These are phyloP conservation scores for Suillia variegata DNA, from an alignment of 2,888 invertebrate species.

Conservation along the genomic window DNA sequence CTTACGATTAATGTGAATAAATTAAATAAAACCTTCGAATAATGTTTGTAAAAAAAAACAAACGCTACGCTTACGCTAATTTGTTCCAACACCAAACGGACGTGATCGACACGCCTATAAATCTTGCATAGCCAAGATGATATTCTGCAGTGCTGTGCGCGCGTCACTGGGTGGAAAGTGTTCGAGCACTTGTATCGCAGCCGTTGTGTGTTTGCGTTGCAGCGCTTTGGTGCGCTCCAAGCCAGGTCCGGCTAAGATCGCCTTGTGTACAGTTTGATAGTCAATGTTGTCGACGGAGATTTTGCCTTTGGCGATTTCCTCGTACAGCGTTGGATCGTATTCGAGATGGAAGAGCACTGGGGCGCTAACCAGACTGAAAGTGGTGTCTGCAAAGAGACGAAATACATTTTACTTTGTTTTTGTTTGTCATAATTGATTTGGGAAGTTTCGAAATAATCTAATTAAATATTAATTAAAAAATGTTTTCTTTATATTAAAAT, in stretches of 20 bases:
- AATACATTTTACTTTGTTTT: neutral
- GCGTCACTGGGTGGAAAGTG: constrained; percentile 83
- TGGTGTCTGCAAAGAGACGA: constrained; percentile 43
- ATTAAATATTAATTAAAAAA: neutral
- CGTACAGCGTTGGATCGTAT: constrained; percentile 72
- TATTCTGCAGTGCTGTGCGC: constrained; percentile 82
- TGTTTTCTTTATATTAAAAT: too few species aligned
- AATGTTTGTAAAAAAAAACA: too few species aligned
- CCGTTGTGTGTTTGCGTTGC: constrained; percentile 75
- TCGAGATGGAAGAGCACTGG: constrained; percentile 84
- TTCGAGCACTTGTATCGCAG: constrained; percentile 76
- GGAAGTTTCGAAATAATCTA: too few species aligned
- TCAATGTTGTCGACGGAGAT: constrained; percentile 59
- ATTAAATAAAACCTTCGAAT: too few species aligned
- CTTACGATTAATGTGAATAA: too few species aligned
- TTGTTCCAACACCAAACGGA: too few species aligned
- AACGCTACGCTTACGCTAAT: neutral
- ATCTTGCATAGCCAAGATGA: constrained; percentile 84
- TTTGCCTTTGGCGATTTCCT: constrained; percentile 59
- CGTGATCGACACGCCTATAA: constrained; percentile 39
- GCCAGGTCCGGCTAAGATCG: constrained; percentile 72
- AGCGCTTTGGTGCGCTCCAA: constrained; percentile 75
- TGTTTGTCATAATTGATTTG: too few species aligned
- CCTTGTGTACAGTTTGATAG: constrained; percentile 64
- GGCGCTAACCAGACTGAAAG: constrained; percentile 71